Base-by-base conservation (phyloP, 2,113 vertebrate genomes). In the Fukomys damarensis region DNA sequence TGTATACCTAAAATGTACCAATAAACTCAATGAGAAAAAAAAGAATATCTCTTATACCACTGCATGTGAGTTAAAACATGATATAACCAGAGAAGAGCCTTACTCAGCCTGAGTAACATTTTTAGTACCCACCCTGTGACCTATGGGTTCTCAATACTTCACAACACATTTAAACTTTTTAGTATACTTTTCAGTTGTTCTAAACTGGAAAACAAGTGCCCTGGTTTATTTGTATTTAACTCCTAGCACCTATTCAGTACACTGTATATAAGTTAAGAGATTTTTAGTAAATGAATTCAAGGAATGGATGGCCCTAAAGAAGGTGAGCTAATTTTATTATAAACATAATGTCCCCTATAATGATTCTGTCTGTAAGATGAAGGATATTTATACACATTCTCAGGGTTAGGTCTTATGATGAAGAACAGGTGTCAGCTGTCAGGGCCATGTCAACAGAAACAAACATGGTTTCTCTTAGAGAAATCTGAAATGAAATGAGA, bases 281-380 rank as follows among this genome's bases (percentile, higher is more conserved):
- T 91, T 58, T 94, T 80, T 43, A 72, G 70, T 84, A 74, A 93
- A 79, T 79, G 12, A 93, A 93, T 68, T 49, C n/a, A 87, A 96
- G 11, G 85, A 83, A 91, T 38, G 41, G 52, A 84, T 59, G 70
- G 76, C 24, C 13, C 43, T 91, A 87, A 88, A 6, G 43, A 89
- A 81, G 6, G n/a, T 81, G 35, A 83, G 17, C 22, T 79, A 95
- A 91, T 87, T 72, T 89, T 95, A 74, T 52, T 52, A 52, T 30
- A 77, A 41, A 77, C 11, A 52, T 28, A 76, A 76, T 32, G 28
- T 79, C 46, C 52, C 46, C 7, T 52, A 1, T 30, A 77, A 89
- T 30, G 4, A 80, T n/a, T n/a, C n/a, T n/a, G 72, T 66, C 84
- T 76, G 11, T 89, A 89, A 46, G 35, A 58, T 63, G 43, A 86